Percentiles rank a stretch among this genome's conserved stretches.
Evolutionary conservation across 2,113 vertebrate species (phyloP).

Genomic region (Pantherophis guttatus): DNA sequence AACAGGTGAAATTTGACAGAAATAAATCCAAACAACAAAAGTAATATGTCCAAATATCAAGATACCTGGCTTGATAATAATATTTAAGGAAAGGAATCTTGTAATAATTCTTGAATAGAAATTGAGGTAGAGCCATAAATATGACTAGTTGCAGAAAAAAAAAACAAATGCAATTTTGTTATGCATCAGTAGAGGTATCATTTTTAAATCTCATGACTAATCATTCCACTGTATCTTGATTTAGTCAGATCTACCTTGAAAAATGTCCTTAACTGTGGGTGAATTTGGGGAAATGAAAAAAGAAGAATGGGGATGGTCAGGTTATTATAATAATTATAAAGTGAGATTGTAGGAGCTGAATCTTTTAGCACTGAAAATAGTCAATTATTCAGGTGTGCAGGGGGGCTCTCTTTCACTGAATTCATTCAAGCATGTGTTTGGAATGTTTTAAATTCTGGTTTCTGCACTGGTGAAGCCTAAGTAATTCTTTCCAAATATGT

Average conservation of each 20-base stretch:
- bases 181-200: not conserved
- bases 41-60: not conserved
- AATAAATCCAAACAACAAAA: not conserved
- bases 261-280: not conserved
- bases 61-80: not conserved
- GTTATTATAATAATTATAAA: not conserved
- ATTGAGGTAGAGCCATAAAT: not conserved
- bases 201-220: not conserved
- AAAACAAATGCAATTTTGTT: not conserved
- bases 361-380: not conserved
- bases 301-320: not conserved
- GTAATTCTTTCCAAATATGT: not conserved
- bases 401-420: not conserved
- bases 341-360: not conserved
- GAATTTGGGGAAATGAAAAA: not conserved
- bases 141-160: not conserved
- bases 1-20: not conserved
- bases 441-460: not conserved
- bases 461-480: not conserved
- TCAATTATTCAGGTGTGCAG: not conserved
- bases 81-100: not conserved
- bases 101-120: not conserved
- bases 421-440: not conserved
- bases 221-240: not conserved
- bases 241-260: not conserved